Evolutionary conservation across 2,888 invertebrate species (phyloP).

Genomic region (Volucella inanis): DNA sequence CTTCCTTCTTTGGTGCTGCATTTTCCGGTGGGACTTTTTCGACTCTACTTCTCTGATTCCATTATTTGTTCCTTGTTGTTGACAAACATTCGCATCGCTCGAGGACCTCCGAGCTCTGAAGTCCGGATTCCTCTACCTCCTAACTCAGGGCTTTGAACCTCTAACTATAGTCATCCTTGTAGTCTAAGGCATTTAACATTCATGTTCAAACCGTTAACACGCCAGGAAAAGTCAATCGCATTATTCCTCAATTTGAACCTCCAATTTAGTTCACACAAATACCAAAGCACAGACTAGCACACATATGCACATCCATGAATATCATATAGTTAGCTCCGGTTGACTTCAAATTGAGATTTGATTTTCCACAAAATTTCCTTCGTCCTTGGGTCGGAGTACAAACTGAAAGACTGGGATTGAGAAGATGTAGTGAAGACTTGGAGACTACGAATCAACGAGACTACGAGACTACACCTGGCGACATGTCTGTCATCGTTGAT

Average conservation of each 20-base stretch:
- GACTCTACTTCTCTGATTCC: slow-evolving; percentile 32
- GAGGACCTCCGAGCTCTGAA: slow-evolving; percentile 26
- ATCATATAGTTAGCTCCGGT: slow-evolving; percentile 11
- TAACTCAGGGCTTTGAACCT: no score
- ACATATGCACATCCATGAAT: neutral
- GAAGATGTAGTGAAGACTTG: neutral
- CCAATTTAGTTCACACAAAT: slow-evolving; percentile 49
- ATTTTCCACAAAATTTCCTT: slow-evolving; percentile 73
- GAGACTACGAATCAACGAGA: neutral
- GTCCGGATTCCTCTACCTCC: slow-evolving; percentile 6
- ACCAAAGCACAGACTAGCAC: neutral
- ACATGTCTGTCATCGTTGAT: slow-evolving; percentile 64
- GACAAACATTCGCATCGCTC: slow-evolving; percentile 66
- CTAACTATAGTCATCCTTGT: no score
- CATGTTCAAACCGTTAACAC: slow-evolving; percentile 65
- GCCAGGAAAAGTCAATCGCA: slow-evolving; percentile 66
- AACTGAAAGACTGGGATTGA: no score
- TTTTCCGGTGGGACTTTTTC: slow-evolving; percentile 40
- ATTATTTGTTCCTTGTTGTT: slow-evolving; percentile 65
- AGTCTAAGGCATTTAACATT: slow-evolving; percentile 51
- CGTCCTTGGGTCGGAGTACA: neutral
- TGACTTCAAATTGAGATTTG: slow-evolving; percentile 73
- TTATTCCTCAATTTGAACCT: slow-evolving; percentile 70
- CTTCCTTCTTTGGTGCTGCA: slow-evolving; percentile 47
- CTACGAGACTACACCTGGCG: slow-evolving; percentile 49